Conservation (phyloP, 2,113 vertebrate genomes). For the Alethe castanea region DNA sequence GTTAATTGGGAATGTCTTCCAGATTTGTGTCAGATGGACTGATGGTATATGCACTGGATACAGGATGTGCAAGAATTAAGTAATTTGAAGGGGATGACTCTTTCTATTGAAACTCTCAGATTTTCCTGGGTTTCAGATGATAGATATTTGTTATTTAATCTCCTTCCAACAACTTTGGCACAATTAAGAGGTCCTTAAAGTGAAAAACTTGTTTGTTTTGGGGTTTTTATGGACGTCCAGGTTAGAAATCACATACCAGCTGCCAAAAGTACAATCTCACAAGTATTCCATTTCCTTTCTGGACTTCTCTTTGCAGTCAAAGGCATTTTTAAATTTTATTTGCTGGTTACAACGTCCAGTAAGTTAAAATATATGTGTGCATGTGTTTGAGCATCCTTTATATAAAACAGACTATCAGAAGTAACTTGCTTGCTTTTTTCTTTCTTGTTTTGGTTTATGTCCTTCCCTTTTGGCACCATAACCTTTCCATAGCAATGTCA, state of each 20-base stretch:
- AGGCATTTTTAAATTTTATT: not conserved
- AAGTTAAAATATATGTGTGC: not conserved
- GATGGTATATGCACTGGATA: not conserved
- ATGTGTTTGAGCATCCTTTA: not conserved
- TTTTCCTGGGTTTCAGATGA: not conserved
- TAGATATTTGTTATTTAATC: not conserved
- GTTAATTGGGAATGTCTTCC: not conserved
- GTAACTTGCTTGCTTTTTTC: not conserved
- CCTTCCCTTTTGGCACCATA: constrained; percentile 28
- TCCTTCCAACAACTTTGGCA: not conserved
- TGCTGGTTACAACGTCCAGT: not conserved
- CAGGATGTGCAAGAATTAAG: not conserved
- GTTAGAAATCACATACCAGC: not conserved
- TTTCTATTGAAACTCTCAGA: not conserved
- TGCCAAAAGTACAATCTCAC: not conserved
- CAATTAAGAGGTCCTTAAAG: not conserved
- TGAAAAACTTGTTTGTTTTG: not conserved
- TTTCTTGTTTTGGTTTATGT: not conserved
- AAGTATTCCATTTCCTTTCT: not conserved
- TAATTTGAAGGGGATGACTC: not conserved
- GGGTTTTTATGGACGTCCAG: rapidly evolving
- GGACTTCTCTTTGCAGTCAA: not conserved
- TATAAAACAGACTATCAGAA: not conserved
- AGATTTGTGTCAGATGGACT: not conserved
- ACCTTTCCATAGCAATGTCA: not conserved